Conservation (phyloP, 2,797 vertebrate species). For the Cryptoblepharus egeriae region DNA sequence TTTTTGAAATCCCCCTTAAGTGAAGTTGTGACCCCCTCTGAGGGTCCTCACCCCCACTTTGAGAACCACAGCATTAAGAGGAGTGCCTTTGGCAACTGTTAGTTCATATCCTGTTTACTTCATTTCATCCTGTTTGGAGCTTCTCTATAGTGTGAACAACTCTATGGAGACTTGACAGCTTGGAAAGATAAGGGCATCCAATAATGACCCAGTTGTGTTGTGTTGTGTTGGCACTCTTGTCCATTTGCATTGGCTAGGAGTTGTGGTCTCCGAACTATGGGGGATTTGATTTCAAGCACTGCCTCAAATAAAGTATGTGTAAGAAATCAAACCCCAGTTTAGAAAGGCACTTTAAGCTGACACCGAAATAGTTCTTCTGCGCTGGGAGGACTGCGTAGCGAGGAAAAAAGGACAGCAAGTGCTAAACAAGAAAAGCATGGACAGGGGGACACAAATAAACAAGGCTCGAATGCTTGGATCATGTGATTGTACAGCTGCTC, state of each 20-base stretch:
- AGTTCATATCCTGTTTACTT: too few species aligned
- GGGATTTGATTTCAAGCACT: not conserved
- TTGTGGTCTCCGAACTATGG: not conserved
- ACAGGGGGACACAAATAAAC: rapidly evolving
- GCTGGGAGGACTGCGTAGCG: not conserved
- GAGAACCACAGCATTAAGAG: too few species aligned
- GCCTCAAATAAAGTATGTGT: slow-evolving; percentile 8
- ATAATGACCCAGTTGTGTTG: not conserved
- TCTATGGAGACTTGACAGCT: not conserved
- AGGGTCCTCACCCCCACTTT: too few species aligned
- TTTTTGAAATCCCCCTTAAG: too few species aligned
- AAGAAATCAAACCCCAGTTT: not conserved
- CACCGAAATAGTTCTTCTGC: not conserved
- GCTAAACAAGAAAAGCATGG: not conserved
- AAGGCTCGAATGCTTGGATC: too few species aligned
- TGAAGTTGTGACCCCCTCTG: too few species aligned
- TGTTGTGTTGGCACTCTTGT: too few species aligned
- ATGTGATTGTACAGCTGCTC: not conserved
- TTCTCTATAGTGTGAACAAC: not conserved
- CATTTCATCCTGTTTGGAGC: not conserved
- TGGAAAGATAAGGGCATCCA: not conserved
- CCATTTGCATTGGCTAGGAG: not conserved
- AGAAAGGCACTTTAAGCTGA: slow-evolving; percentile 14
- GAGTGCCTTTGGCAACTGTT: too few species aligned
- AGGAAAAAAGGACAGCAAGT: too few species aligned